These are phyloP conservation scores for Calidris pygmaea DNA, from an alignment of 2,113 vertebrate species.

Conservation along the genomic window DNA sequence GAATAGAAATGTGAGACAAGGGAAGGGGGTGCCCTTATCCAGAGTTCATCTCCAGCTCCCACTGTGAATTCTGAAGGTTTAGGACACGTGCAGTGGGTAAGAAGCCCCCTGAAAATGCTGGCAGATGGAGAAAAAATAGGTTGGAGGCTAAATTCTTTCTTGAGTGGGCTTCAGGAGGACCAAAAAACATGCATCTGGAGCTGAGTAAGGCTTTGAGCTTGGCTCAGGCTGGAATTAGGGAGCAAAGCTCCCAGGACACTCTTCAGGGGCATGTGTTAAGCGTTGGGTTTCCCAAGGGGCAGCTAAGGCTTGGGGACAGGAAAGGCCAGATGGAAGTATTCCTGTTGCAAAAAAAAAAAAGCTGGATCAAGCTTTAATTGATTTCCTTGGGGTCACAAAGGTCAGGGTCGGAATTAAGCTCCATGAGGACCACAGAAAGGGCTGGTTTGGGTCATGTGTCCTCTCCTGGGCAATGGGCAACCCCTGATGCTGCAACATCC, in stretches of 20 bases:
- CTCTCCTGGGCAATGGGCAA: background rate
- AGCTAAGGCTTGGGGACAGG: background rate
- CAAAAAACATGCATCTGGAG: background rate
- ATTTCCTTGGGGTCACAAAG: background rate
- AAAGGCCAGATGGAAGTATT: background rate
- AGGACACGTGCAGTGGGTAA: background rate
- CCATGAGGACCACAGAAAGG: background rate
- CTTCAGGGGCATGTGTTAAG: accelerated
- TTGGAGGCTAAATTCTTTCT: background rate
- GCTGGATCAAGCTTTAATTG: background rate
- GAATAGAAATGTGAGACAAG: background rate
- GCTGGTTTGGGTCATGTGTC: background rate
- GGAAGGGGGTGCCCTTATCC: background rate
- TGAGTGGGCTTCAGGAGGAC: background rate
- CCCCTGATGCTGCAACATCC: background rate
- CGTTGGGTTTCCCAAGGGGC: background rate
- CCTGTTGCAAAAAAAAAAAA: background rate
- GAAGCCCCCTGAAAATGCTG: background rate
- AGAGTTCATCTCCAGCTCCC: background rate
- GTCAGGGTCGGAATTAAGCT: background rate
- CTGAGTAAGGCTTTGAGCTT: background rate
- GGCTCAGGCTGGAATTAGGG: background rate
- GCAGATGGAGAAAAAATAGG: background rate
- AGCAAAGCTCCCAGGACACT: background rate
- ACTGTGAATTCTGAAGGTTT: background rate